Evolutionary conservation across 2,113 vertebrate species (phyloP), one percentile per base, ranked within the genome.

Genomic region (Pomatostomus ruficeps): DNA sequence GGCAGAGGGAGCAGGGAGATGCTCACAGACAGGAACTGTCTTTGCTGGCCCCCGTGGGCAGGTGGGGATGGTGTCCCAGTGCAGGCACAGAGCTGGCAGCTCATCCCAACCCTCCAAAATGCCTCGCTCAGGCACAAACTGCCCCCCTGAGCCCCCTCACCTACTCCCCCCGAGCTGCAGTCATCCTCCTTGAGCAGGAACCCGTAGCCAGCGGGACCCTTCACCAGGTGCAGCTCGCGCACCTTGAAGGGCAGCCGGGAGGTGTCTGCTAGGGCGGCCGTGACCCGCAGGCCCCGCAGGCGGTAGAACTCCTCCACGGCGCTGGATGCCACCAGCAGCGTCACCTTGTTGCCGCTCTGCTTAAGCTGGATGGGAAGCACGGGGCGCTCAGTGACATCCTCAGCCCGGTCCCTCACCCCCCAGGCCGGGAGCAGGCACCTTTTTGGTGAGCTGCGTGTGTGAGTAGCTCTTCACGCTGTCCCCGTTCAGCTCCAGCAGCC

Each of bases 141-240:
- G 83, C 14, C 14, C 36, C 46, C 26, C 57, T 31, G 4, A n/a
- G 21, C 28, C 48, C 43, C 42, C 97, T 98, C 93, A 99, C 99
- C 98, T 3, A 65, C 93, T 10, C 20, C 88, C 26, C 94, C 97
- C 0, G 97, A 98, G 45, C 57, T 65, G 51, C 98, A 96, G 82
- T 97, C 98, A 70, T 99, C 99, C 57, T 99, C 98, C 55, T 98
- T 98, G 83, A 99, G 98, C 89, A 99, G 96, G 88, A 99, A 99
- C 17, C 99, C 99, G 0, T 98, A 99, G 38, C 99, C 99, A 28
- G 97, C 89, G 0, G 89, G 94, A 21, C 98, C 98, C 90, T 98
- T 98, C 31, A 97, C 88, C 52, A 99, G 92, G 65, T 97, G 96
- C 93, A 99, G 95, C 79, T 98, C 98, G n/a, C 98, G 98, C n/a